A percentile compares a stretch with the other conserved stretches of the same genome.
Evolutionary conservation across 1,140 invertebrate genomes (phyloP).

Genomic region (Zaprionus capensis): DNA sequence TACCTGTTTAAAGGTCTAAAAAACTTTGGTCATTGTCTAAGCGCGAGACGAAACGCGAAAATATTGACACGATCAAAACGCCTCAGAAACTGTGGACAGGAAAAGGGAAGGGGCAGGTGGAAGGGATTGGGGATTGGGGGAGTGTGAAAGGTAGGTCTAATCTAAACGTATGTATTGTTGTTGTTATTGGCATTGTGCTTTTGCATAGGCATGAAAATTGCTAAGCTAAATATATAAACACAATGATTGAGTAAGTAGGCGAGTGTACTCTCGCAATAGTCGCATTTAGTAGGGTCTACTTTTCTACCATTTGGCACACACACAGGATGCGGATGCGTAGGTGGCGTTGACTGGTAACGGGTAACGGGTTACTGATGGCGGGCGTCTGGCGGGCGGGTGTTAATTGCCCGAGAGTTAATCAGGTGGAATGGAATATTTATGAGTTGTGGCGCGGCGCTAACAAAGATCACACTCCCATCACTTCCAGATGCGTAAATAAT

Average conservation of each 20-base stretch:
- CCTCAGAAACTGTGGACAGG: neutral
- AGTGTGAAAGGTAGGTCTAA: constrained; percentile 1
- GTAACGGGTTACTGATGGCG: constrained; percentile 13
- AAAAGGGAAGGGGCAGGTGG: neutral
- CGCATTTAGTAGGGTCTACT: neutral
- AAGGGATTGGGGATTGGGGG: neutral
- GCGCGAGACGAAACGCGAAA: constrained; percentile 55
- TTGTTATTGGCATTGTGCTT: constrained; percentile 48
- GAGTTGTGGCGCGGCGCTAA: constrained; percentile 15
- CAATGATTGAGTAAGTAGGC: constrained; percentile 12
- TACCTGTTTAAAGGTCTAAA: constrained; percentile 38
- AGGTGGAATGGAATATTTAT: constrained; percentile 74
- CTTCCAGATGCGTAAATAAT: constrained; percentile 13
- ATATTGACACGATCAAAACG: constrained; percentile 68
- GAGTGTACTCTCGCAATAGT: neutral
- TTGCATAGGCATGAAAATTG: constrained; percentile 72
- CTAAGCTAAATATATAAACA: constrained; percentile 71
- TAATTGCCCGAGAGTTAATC: constrained; percentile 68
- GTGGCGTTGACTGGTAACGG: neutral
- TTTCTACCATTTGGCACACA: neutral
- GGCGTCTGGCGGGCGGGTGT: constrained; percentile 45
- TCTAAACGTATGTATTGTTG: constrained; percentile 6
- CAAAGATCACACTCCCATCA: constrained; percentile 11
- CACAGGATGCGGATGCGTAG: constrained; percentile 55
- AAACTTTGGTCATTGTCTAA: constrained; percentile 64